Base-by-base conservation (phyloP, 2,888 invertebrate species). In the Aphodius granarius region DNA sequence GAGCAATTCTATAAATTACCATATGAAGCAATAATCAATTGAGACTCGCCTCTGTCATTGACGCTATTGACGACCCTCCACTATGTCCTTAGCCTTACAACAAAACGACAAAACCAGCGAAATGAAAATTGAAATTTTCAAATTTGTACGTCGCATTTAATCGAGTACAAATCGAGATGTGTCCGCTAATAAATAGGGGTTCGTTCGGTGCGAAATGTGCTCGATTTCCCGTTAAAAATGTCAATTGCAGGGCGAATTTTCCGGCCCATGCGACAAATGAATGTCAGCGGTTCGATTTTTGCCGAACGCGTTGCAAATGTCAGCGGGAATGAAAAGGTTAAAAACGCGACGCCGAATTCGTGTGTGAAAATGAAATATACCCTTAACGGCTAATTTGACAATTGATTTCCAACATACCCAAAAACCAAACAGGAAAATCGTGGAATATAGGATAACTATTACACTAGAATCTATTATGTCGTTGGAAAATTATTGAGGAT, bases 101-200 rank as follows among this genome's bases (percentile, higher is more conserved):
- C n/a, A n/a, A n/a, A n/a, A n/a, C n/a, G n/a, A n/a, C n/a, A n/a
- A n/a, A n/a, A n/a, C n/a, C n/a, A n/a, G n/a, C n/a, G n/a, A n/a
- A n/a, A n/a, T n/a, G n/a, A n/a, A n/a, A n/a, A n/a, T n/a, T n/a
- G 65, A 9, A 19, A 84, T 84, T 86, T 86, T 86, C 84, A 85
- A 86, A 85, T 86, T 86, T 85, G 85, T 85, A 85, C 85, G 83
- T 84, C 84, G 83, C 83, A 81, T 85, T 84, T 85, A 85, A 85
- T 84, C 84, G 85, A 85, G 82, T n/a, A 81, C 78, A 85, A 85
- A 86, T 86, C 85, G 85, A 86, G 85, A 86, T 85, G 86, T 19
- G 65, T 19, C 65, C 17, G 65, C 18, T n/a, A n/a, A n/a, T n/a
- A n/a, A n/a, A n/a, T n/a, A n/a, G n/a, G n/a, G n/a, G n/a, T n/a